Base-by-base conservation (phyloP, 2,888 invertebrate species). In the Ectobius pallidus region DNA sequence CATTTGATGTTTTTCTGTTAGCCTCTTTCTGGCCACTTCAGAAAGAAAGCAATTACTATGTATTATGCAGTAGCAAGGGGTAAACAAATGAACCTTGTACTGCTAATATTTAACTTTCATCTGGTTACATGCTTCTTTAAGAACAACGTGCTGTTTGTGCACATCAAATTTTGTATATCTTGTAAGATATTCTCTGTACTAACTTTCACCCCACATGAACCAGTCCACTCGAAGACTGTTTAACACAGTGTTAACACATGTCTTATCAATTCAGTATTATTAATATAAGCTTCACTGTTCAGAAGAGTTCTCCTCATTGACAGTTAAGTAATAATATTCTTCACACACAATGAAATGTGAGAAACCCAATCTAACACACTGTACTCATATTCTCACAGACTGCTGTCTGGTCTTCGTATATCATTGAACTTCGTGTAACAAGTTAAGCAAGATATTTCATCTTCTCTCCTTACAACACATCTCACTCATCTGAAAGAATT, bases 361-460 rank as follows among this genome's bases (percentile, higher is more conserved):
- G 9, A 65, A 20, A 34, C 39, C n/a, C n/a, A n/a, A n/a, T 42
- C 7, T 18, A 46, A 18, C 25, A 52, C 25, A 25, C 25, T 25
- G 11, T 52, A 14, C 52, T 52, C 52, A 52, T 25, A 25, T 14
- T 22, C 25, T 18, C 14, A 25, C 4, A 52, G 6, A 52, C 25
- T 25, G 11, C 25, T 2, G 2, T 2, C 49, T 18, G 49, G 49
- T 18, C 49, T 20, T 18, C 49, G 9, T 2, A 3, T 25, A 52
- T 9, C 25, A 25, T 14, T 52, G 11, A 52, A 52, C 52, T 25
- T 25, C 9, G 25, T 25, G 14, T 25, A 7, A 14, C 20, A 22
- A 52, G 52, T 25, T 27, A 67, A 46, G 42, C 65, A 65, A 30
- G 27, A 65, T 34, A 25, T 65, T 22, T 20, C 20, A 42, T 25